Evolutionary conservation across 2,888 invertebrate species (phyloP).

Genomic region (Glyphotaelius pellucidus): DNA sequence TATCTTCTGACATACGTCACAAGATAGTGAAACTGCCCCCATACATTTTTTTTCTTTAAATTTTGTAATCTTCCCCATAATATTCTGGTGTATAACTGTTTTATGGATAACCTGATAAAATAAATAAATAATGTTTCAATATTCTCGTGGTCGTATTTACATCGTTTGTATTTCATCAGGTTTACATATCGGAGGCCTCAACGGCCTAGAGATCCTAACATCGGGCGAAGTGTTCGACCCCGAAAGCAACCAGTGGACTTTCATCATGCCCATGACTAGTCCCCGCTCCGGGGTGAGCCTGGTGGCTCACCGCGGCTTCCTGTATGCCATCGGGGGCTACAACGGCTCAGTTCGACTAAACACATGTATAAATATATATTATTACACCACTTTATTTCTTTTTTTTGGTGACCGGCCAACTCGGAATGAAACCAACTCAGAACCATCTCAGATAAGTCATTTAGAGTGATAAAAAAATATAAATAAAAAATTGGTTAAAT

Average conservation of each 20-base stretch:
- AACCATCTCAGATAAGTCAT: too few relatives aligned
- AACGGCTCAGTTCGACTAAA: constrained; percentile 84
- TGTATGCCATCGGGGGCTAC: constrained; percentile 90
- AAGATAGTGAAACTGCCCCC: too few relatives aligned
- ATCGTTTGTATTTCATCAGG: constrained; percentile 70
- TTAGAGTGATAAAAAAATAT: too few relatives aligned
- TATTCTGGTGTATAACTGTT: too few relatives aligned
- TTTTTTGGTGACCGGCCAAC: too few relatives aligned
- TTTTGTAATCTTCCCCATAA: too few relatives aligned
- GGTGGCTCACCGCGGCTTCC: constrained; percentile 79
- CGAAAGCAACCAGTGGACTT: constrained; percentile 84
- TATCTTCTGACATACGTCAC: too few relatives aligned
- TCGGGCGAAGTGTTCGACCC: constrained; percentile 87
- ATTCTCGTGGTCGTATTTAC: neutral
- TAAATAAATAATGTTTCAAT: neutral
- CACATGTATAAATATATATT: constrained; percentile 76
- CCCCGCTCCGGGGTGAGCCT: constrained; percentile 88
- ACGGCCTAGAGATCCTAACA: constrained; percentile 85
- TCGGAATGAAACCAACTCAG: too few relatives aligned
- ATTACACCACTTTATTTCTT: constrained; percentile 69
- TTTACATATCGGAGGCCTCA: constrained; percentile 90
- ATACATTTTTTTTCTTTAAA: too few relatives aligned
- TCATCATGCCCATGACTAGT: constrained; percentile 82
- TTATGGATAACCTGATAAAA: too few relatives aligned
- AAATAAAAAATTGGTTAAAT: too few relatives aligned